phyloP scores from a whole-genome alignment of 1,140 invertebrate species.

The Aleiodes sp. region DNA sequence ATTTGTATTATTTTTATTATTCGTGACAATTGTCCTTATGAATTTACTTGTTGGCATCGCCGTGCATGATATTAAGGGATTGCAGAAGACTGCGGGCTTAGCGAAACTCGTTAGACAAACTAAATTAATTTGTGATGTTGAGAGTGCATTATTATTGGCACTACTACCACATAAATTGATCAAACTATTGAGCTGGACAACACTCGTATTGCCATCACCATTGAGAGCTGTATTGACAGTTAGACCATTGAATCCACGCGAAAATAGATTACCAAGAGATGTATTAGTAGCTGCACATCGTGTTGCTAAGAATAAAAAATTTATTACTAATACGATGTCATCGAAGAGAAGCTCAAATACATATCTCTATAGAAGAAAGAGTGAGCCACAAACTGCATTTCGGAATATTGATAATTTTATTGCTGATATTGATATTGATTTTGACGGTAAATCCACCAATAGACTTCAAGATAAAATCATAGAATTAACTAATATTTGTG shows the following conservation, averaged over 20 bases:
- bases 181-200: constrained; percentile 77
- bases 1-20: constrained; percentile 77
- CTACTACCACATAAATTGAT: constrained; percentile 75
- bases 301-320: constrained; percentile 75
- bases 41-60: constrained; percentile 83
- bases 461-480: constrained; percentile 45
- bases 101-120: constrained; percentile 82
- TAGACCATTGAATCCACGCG: constrained; percentile 81
- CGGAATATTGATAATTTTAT: constrained; percentile 7
- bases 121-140: constrained; percentile 79
- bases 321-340: constrained; percentile 15
- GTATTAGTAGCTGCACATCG: constrained; percentile 79
- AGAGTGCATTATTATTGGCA: constrained; percentile 75
- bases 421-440: constrained; percentile 36
- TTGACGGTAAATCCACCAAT: constrained; percentile 13
- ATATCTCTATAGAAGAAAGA: constrained; percentile 39
- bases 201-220: constrained; percentile 78
- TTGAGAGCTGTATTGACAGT: constrained; percentile 81
- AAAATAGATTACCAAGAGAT: constrained; percentile 79
- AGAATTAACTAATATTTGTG: constrained; percentile 51
- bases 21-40: constrained; percentile 85
- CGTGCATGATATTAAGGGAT: constrained; percentile 81
- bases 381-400: constrained; percentile 11
- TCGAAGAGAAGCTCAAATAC: constrained; percentile 41
- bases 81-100: constrained; percentile 79